phyloP scores from a whole-genome alignment of 2,888 invertebrate genomes.

The Keiferia lycopersicella region DNA sequence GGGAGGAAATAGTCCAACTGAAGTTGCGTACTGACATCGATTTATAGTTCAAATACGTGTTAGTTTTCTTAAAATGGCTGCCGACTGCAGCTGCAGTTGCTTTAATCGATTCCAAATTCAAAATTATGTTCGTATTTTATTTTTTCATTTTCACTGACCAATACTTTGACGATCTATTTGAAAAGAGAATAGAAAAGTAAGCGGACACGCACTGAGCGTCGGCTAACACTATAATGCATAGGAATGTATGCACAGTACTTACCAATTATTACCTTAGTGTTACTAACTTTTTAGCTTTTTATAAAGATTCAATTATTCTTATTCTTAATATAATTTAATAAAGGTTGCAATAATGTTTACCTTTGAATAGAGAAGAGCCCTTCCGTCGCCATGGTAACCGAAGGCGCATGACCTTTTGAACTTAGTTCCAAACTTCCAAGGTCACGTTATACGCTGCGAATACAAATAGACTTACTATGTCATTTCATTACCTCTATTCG shows the following conservation, averaged over 20 bases:
- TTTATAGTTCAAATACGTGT: slow-evolving; percentile 60
- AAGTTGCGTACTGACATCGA: slow-evolving; percentile 47
- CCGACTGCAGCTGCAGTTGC: slow-evolving; percentile 13
- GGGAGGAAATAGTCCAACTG: slow-evolving; percentile 20
- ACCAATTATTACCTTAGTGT: slow-evolving; percentile 2
- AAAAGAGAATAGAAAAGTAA: slow-evolving; percentile 58
- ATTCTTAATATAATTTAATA: neutral
- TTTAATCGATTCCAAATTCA: slow-evolving; percentile 20
- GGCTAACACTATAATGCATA: slow-evolving; percentile 33
- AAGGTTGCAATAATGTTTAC: slow-evolving; percentile 7
- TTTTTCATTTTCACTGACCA: neutral
- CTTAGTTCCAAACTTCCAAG: slow-evolving; percentile 31
- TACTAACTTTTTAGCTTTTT: slow-evolving; percentile 4
- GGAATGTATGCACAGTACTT: neutral
- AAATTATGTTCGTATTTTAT: slow-evolving; percentile 6
- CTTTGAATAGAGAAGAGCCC: slow-evolving; percentile 11
- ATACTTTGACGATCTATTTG: slow-evolving; percentile 2
- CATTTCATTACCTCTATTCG: neutral
- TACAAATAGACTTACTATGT: slow-evolving; percentile 21
- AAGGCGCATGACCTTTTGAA: slow-evolving; percentile 29
- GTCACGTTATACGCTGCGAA: slow-evolving; percentile 24
- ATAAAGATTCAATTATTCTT: neutral
- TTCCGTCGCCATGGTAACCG: slow-evolving; percentile 17
- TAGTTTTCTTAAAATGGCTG: slow-evolving; percentile 32
- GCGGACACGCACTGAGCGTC: slow-evolving; percentile 65